Conservation (phyloP, 2,113 vertebrate species). For the Rhinolophus ferrumequinum region DNA sequence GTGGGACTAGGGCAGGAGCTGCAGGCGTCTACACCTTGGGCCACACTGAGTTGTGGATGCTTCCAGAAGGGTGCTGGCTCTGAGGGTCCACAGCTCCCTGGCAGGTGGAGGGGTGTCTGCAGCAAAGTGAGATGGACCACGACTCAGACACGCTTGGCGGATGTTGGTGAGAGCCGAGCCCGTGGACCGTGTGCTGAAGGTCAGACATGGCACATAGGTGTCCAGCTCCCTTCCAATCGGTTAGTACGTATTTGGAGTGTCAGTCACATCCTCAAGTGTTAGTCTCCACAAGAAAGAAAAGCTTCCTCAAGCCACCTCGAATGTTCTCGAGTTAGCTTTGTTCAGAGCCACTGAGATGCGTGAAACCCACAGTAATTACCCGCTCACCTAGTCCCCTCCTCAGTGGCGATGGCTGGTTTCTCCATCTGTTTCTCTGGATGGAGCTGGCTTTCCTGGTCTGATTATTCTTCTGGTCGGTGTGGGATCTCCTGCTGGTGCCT, state of each 20-base stretch:
- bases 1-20: not conserved
- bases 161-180: not conserved
- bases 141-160: not conserved
- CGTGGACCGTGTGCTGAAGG: not conserved
- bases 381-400: not conserved
- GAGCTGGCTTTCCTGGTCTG: not conserved
- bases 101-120: not conserved
- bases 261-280: not conserved
- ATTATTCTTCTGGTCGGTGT: not conserved
- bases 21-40: accelerated
- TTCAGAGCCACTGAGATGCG: not conserved
- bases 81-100: not conserved
- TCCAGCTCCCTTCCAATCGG: accelerated
- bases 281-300: not conserved
- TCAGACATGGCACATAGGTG: not conserved
- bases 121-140: too few species aligned
- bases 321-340: not conserved
- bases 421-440: not conserved
- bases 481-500: not conserved
- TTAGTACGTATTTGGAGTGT: not conserved
- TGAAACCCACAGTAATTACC: not conserved
- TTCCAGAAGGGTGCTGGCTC: not conserved
- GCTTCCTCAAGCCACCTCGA: not conserved
- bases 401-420: not conserved
- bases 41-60: not conserved